These are phyloP conservation scores for Porites australiensis DNA, from an alignment of 64 coral and sea anemone genomes.

Conservation along the genomic window DNA sequence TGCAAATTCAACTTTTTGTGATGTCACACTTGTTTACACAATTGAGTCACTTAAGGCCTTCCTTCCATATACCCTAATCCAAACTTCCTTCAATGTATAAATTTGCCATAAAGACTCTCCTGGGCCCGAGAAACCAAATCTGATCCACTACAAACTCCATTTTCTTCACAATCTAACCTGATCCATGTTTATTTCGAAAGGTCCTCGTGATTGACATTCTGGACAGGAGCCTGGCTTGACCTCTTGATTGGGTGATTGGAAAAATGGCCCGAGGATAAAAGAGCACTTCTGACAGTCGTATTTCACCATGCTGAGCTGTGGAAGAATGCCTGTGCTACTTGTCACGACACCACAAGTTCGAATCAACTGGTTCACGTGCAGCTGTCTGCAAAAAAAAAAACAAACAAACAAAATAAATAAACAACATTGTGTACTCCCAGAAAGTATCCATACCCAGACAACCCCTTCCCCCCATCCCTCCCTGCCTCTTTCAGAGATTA, in stretches of 20 bases:
- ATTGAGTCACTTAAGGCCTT: too few species aligned
- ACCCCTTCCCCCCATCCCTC: background rate
- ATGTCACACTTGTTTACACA: too few species aligned
- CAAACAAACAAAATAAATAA: background rate
- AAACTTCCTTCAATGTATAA: too few species aligned
- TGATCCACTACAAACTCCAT: too few species aligned
- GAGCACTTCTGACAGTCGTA: slow-evolving; percentile 97
- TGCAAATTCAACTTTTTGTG: too few species aligned
- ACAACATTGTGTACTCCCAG: too few species aligned
- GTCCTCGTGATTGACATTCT: slow-evolving; percentile 97
- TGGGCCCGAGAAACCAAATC: too few species aligned
- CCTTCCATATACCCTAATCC: too few species aligned
- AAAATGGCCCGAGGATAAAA: slow-evolving; percentile 92
- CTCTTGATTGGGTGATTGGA: slow-evolving; percentile 90
- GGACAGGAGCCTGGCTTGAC: slow-evolving; percentile 94
- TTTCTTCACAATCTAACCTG: slow-evolving; percentile 54
- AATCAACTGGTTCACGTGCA: slow-evolving; percentile 95
- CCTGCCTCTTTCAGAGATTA: too few species aligned
- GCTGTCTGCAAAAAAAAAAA: slow-evolving; percentile 66
- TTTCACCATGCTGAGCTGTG: slow-evolving; percentile 94
- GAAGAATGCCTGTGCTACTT: slow-evolving; percentile 92
- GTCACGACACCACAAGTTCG: slow-evolving; percentile 90
- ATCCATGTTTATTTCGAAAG: slow-evolving; percentile 98
- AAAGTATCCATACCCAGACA: background rate
- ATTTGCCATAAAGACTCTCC: too few species aligned